Evolutionary conservation across 2,888 invertebrate genomes (phyloP).

Genomic region (Chaetoderma sp.): DNA sequence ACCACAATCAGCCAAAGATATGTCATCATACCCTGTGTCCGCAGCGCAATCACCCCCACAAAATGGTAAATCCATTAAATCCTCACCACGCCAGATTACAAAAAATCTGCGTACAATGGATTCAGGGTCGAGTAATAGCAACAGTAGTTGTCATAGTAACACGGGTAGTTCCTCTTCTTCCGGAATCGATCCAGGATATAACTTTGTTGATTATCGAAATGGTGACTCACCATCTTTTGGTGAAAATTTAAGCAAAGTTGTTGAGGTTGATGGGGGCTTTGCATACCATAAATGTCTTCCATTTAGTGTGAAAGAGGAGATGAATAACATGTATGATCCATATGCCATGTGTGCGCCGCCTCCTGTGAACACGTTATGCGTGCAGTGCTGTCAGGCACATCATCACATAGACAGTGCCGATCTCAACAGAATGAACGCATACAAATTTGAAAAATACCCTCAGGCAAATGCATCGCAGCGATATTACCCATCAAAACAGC

Average conservation of each 20-base stretch:
- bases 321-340: no score
- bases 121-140: no score
- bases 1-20: no score
- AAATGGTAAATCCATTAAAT: no score
- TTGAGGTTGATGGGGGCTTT: constrained; percentile 1
- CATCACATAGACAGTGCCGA: no score
- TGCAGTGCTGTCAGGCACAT: no score
- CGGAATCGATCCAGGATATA: constrained; percentile 50
- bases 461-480: background rate
- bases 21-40: no score
- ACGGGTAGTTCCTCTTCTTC: constrained; percentile 54
- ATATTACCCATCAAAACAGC: background rate
- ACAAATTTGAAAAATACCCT: background rate
- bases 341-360: constrained; percentile 5
- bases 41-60: no score
- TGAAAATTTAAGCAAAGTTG: background rate
- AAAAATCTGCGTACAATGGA: no score
- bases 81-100: no score
- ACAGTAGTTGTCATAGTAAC: no score
- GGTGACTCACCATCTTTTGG: constrained; percentile 2
- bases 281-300: constrained; percentile 1
- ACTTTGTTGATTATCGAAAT: no score
- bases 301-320: constrained; percentile 1
- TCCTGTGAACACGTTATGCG: background rate
- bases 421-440: background rate